Conservation (phyloP, 2,113 vertebrate species). For the Paralichthys olivaceus region DNA sequence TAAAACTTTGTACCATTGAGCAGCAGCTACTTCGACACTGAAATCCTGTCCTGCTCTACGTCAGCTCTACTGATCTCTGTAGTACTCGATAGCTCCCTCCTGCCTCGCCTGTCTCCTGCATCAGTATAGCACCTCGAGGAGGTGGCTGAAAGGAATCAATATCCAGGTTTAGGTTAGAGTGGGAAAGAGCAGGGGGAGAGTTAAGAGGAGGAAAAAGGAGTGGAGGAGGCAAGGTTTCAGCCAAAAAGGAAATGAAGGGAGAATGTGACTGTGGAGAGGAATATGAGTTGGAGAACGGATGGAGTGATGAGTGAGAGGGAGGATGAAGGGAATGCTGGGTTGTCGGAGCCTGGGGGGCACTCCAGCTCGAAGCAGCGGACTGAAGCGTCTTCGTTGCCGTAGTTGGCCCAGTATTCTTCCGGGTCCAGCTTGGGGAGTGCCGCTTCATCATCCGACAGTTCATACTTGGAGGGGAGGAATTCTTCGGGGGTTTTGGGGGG, state of each 20-base stretch:
- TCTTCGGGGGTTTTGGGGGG: constrained; percentile 55
- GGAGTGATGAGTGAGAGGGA: constrained; percentile 51
- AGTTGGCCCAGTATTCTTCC: constrained; percentile 88
- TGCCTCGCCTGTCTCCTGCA: constrained; percentile 47
- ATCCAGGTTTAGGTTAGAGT: constrained; percentile 66
- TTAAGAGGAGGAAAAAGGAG: constrained; percentile 36
- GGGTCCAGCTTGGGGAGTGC: constrained; percentile 85
- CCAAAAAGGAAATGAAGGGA: constrained; percentile 81
- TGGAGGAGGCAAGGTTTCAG: constrained; percentile 63
- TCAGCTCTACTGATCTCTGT: constrained; percentile 41
- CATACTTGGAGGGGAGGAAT: constrained; percentile 76
- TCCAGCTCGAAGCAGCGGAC: constrained; percentile 82
- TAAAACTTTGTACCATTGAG: constrained; percentile 1
- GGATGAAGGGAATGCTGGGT: constrained; percentile 63
- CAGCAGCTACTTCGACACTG: constrained; percentile 30
- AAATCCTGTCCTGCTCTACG: constrained; percentile 37
- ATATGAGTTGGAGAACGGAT: constrained; percentile 63
- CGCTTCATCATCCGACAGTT: constrained; percentile 78
- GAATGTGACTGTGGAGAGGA: constrained; percentile 55
- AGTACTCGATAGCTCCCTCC: constrained; percentile 45
- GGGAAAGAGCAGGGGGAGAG: constrained; percentile 60
- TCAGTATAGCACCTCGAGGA: constrained; percentile 53
- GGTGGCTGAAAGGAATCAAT: constrained; percentile 63
- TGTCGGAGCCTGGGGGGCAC: constrained; percentile 77
- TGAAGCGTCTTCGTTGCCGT: constrained; percentile 86